Base-by-base conservation (phyloP, 1,140 invertebrate genomes). In the Euwallacea fornicatus region DNA sequence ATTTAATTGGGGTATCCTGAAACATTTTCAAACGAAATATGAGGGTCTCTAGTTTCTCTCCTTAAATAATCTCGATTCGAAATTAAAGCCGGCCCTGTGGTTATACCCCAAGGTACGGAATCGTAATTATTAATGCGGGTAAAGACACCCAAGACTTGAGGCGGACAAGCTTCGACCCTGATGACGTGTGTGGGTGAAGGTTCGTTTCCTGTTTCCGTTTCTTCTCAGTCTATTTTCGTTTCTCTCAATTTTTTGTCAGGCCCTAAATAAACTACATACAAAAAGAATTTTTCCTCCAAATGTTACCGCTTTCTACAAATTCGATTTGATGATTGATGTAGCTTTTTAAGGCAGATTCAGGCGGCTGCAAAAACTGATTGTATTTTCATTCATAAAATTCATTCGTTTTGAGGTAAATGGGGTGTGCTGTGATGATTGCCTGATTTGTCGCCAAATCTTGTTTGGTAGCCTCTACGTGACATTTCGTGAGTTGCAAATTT, bases 181-280 rank as follows among this genome's bases (percentile, higher is more conserved):
- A 42, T 66, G 64, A 56, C 64, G 64, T 54, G 16, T 42, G 62
- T 55, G 21, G 64, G 64, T 66, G 64, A 66, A 66, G 53, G 64
- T 66, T 66, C 64, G 50, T 66, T 66, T 66, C 64, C 64, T 66
- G 64, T 66, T 66, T 66, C 64, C 64, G 64, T 41, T 13, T 42
- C 42, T 61, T 61, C 42, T 43, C 33, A 11, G 21, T 63, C 61
- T 50, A 47, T 63, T 47, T 50, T 33, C 13, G 61, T 63, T 63
- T 47, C 44, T 10, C 21, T 33, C 41, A 33, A 9, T 60, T 60
- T 60, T 60, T 60, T 63, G 42, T 63, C 46, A 9, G 42, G 42
- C 11, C 42, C 42, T 61, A 61, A 61, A 61, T 61, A 63, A 8
- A 13, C 10, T 33, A 33, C 13, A 42, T 11, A 15, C 10, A 63